Percentiles rank a stretch among this genome's conserved stretches.
These are phyloP conservation scores for Drosophila burlai DNA, from an alignment of 1,140 invertebrate species.

Conservation along the genomic window DNA sequence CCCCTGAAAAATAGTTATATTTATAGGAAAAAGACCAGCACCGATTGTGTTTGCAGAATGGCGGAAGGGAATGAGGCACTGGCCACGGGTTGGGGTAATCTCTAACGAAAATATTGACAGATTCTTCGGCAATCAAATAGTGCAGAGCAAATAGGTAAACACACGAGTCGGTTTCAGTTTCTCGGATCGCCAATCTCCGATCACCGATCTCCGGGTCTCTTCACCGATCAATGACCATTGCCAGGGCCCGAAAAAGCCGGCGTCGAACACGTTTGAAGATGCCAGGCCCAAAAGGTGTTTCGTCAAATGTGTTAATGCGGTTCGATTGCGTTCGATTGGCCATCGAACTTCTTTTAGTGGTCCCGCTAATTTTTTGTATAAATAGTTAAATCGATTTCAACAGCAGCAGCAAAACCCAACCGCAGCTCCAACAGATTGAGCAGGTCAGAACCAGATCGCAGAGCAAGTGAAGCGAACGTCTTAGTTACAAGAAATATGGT, in stretches of 20 bases:
- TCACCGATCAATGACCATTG: slow-evolving; percentile 56
- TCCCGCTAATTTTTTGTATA: slow-evolving; percentile 78
- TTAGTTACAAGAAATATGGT: slow-evolving; percentile 41
- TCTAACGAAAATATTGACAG: slow-evolving; percentile 67
- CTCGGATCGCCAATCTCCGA: slow-evolving; percentile 4
- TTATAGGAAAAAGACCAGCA: slow-evolving; percentile 20
- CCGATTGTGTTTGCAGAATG: slow-evolving; percentile 66
- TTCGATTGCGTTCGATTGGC: slow-evolving; percentile 53
- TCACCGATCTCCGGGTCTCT: slow-evolving; percentile 9
- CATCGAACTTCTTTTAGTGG: slow-evolving; percentile 44
- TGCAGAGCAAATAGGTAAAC: slow-evolving; percentile 57
- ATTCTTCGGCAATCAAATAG: slow-evolving; percentile 68
- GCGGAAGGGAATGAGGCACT: slow-evolving; percentile 42
- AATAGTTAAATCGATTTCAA: slow-evolving; percentile 73
- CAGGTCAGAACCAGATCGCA: slow-evolving; percentile 48
- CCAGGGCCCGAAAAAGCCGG: slow-evolving; percentile 33
- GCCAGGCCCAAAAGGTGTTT: slow-evolving; percentile 24
- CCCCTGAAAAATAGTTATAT: slow-evolving; percentile 2
- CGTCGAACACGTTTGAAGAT: slow-evolving; percentile 52
- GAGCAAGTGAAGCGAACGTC: slow-evolving; percentile 39
- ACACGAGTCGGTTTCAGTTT: slow-evolving; percentile 31
- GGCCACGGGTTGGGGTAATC: slow-evolving; percentile 28
- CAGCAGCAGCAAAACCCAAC: slow-evolving; percentile 63
- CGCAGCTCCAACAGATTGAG: slow-evolving; percentile 43
- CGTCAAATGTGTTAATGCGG: slow-evolving; percentile 48